phyloP scores from a whole-genome alignment of 2,113 vertebrate genomes.

The Patagioenas fasciata region DNA sequence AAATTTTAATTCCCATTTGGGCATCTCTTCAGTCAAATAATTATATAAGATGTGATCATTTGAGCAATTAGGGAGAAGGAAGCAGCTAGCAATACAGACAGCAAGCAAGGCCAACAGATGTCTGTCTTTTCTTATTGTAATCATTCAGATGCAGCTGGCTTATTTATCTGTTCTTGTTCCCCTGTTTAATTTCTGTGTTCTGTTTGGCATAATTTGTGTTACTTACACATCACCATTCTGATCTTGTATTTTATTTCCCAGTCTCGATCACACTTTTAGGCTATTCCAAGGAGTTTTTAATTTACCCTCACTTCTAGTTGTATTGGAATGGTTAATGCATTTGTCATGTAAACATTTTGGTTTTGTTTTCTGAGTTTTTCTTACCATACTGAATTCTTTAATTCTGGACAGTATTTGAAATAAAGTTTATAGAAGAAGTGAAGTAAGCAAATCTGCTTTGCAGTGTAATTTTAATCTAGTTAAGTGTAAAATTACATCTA shows the following conservation, averaged over 20 bases:
- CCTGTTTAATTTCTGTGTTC: not conserved
- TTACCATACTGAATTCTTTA: not conserved
- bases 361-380: not conserved
- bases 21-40: not conserved
- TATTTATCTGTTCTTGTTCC: not conserved
- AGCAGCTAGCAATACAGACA: not conserved
- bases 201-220: not conserved
- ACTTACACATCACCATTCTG: not conserved
- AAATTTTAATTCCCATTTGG: not conserved
- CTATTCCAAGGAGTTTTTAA: not conserved
- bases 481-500: constrained; percentile 40
- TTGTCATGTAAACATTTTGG: not conserved
- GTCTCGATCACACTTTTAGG: not conserved
- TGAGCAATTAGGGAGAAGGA: not conserved
- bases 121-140: not conserved
- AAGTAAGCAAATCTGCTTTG: not conserved
- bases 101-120: not conserved
- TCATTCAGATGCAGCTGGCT: not conserved
- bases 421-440: not conserved
- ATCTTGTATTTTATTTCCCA: not conserved
- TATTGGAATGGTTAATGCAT: not conserved
- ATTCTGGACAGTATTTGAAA: not conserved
- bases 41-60: not conserved
- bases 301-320: not conserved
- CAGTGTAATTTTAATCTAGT: constrained; percentile 40